A percentile compares a stretch with the other conserved stretches of the same genome.
phyloP scores from a whole-genome alignment of 2,113 vertebrate species.

The Burhinus oedicnemus region DNA sequence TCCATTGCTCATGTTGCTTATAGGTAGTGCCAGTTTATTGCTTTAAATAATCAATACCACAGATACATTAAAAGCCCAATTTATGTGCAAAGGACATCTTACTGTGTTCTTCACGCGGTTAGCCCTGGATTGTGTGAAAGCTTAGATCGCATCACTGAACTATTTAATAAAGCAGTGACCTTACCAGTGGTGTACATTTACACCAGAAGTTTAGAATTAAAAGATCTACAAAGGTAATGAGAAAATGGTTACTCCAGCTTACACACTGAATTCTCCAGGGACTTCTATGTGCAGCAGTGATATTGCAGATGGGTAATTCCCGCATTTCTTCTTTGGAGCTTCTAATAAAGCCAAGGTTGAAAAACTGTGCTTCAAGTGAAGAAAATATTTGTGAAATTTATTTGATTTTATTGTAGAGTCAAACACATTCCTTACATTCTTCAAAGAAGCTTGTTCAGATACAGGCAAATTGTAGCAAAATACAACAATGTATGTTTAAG shows the following conservation, averaged over 20 bases:
- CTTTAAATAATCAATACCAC: neutral
- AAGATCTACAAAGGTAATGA: neutral
- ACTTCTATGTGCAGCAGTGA: neutral
- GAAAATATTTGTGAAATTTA: slow-evolving; percentile 1
- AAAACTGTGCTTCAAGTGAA: slow-evolving; percentile 20
- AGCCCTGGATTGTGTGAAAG: neutral
- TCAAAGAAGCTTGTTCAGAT: neutral
- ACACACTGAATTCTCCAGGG: neutral
- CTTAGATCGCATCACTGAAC: neutral
- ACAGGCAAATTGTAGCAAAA: neutral
- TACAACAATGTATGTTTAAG: neutral
- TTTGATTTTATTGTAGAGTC: slow-evolving; percentile 22
- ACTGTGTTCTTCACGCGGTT: neutral
- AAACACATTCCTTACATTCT: neutral
- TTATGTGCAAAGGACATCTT: neutral
- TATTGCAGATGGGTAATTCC: neutral
- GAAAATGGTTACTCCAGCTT: neutral
- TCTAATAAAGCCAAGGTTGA: slow-evolving; percentile 46
- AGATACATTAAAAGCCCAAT: neutral
- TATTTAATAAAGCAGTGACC: slow-evolving; percentile 14
- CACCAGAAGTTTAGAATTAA: slow-evolving; percentile 12
- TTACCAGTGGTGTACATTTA: neutral
- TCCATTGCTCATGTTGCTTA: neutral
- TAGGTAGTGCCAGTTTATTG: neutral
- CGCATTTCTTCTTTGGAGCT: neutral